Evolutionary conservation across 2,888 invertebrate species (phyloP), one percentile per base, ranked within the genome.

Genomic region (Mamestra brassicae): DNA sequence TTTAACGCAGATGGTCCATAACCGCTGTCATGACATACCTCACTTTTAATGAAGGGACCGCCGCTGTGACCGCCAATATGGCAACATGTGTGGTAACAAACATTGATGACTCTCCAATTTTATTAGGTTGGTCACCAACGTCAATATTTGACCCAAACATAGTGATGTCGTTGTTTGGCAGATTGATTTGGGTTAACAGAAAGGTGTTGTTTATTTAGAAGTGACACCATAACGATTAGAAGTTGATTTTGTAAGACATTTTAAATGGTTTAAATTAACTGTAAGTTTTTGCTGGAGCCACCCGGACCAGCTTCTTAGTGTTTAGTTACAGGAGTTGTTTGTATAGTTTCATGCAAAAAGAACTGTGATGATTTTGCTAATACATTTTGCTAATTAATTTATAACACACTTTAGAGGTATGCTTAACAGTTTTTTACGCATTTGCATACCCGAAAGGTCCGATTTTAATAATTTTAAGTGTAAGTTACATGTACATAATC

Each of bases 1-100:
- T 72, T 79, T 54, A 34, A 45, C 6, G 50, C 71, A 78, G 61
- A 78, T 79, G 71, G 68, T 55, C 47, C 36, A 13, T n/a, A 26
- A 38, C 52, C n/a, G 34, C 15, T 61, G 34, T 75, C 62, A 64
- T 2, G n/a, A 45, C 8, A 17, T 52, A 54, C 67, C 50, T n/a
- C 54, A 5, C 1, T 38, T 52, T 3, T 54, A 54, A 61, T 34
- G 47, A 34, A 69, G 54, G 38, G 15, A 47, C 38, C 17, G 13
- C 7, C 42, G 26, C 10, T 26, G 8, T 26, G 0, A 15, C 11
- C 15, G 15, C 15, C 1, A n/a, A 34, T 42, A 45, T 61, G 17
- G 50, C 55, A 58, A 36, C 74, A 50, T 63, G 78, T 78, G 64
- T 78, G 54, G 54, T 15, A 13, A n/a, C 65, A 58, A 69, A 77